Base-by-base conservation (phyloP, 2,797 vertebrate species). In the Semotilus atromaculatus region DNA sequence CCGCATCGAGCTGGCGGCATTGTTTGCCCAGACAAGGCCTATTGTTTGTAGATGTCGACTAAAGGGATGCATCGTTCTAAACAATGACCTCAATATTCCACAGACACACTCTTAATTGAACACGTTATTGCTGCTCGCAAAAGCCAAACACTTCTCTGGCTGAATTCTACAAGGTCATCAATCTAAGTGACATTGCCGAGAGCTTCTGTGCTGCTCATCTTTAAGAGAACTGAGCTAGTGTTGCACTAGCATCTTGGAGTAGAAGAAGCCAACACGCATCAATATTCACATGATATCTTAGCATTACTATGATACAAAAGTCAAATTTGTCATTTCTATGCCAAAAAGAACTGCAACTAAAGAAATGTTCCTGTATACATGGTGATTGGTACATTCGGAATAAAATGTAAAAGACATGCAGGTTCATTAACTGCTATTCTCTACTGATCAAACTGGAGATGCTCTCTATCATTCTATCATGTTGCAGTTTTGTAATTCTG, bases 51-150 rank as follows among this genome's bases (percentile, higher is more conserved):
- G 86, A 84, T 86, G 83, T 68, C 81, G 74, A 80, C 78, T 73
- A 51, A 89, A 85, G 86, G 77, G 75, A 84, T 70, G 66, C 81
- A 82, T 87, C 80, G 43, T 85, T 29, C 86, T 74, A 71, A 80
- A 89, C 87, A 89, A 90, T 85, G 88, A 85, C 86, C 68, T 81
- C 82, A 89, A 89, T 88, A 82, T 87, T 88, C 85, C 77, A 72
- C 43, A 88, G 86, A 72, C 78, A 77, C 83, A 72, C 80, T 88
- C 81, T 83, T 86, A 81, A 86, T 82, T 86, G 79, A 88, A 89
- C 80, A 48, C 70, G 45, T 83, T 86, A 60, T 75, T 83, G 78
- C 84, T 43, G 66, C 68, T 72, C 81, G 45, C 70, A 86, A 21
- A 43, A 70, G 80, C 75, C 80, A 68, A 36, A 29, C 40, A 67